These are phyloP conservation scores for Dolichopus griseipennis DNA, from an alignment of 2,888 invertebrate species.

Conservation along the genomic window DNA sequence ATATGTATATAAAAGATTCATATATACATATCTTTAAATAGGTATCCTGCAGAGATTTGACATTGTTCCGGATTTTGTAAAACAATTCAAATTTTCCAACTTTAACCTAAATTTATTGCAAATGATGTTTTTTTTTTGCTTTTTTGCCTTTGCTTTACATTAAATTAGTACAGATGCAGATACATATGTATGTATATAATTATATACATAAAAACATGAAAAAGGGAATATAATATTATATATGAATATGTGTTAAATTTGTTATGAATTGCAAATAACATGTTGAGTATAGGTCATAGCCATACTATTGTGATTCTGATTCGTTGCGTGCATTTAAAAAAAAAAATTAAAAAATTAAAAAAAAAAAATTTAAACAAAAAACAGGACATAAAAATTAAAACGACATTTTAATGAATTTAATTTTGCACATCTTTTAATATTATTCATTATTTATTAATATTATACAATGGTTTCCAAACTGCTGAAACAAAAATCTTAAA, in stretches of 20 bases:
- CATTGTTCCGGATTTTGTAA: constrained; percentile 1
- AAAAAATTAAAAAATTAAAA: too few relatives aligned
- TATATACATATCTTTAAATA: neutral
- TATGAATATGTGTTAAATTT: neutral
- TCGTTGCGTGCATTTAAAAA: neutral
- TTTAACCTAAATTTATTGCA: neutral
- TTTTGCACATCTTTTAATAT: too few relatives aligned
- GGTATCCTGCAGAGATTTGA: neutral
- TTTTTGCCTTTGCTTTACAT: too few relatives aligned
- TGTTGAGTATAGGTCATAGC: neutral
- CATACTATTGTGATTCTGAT: neutral
- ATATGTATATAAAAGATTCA: neutral
- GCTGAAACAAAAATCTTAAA: too few relatives aligned
- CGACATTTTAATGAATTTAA: too few relatives aligned
- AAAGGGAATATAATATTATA: too few relatives aligned
- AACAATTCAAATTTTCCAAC: neutral
- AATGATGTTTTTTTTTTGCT: neutral
- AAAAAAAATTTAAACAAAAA: too few relatives aligned
- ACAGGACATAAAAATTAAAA: too few relatives aligned
- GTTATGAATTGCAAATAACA: neutral
- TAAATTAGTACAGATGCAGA: too few relatives aligned
- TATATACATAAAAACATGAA: neutral
- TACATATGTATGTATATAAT: neutral
- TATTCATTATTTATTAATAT: too few relatives aligned
- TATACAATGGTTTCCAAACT: too few relatives aligned